These are phyloP conservation scores for Netelia melanura DNA, from an alignment of 2,888 invertebrate species.

Conservation along the genomic window DNA sequence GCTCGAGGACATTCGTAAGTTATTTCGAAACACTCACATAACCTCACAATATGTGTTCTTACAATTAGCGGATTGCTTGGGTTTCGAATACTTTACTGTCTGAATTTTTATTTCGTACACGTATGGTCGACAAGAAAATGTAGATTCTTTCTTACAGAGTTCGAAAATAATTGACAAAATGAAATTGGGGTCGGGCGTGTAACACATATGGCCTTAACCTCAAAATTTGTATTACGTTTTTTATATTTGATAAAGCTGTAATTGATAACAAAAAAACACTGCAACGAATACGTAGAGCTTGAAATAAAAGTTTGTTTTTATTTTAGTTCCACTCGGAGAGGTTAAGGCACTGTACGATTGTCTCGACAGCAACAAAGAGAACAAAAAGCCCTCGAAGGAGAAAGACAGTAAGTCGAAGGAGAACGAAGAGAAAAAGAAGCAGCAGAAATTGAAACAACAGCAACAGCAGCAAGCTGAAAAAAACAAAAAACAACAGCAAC, in stretches of 20 bases:
- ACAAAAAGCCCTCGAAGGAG: conserved; percentile 84
- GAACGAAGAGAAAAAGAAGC: conserved; percentile 85
- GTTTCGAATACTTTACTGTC: too few relatives aligned
- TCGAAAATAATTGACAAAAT: too few relatives aligned
- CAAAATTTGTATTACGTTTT: too few relatives aligned
- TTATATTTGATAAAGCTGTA: too few relatives aligned
- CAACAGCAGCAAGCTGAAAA: conserved; percentile 86
- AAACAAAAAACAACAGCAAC: conserved; percentile 85
- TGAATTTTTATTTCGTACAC: too few relatives aligned
- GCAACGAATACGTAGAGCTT: too few relatives aligned
- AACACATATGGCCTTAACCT: too few relatives aligned
- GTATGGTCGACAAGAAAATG: too few relatives aligned
- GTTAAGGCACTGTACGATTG: conserved; percentile 89
- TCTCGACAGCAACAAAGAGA: conserved; percentile 88
- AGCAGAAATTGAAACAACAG: conserved; percentile 85
- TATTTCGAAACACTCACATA: conserved; percentile 34
- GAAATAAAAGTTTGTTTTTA: neutral
- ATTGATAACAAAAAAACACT: too few relatives aligned
- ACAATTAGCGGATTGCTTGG: too few relatives aligned
- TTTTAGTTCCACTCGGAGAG: conserved; percentile 89
- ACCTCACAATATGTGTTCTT: neutral
- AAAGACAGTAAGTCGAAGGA: conserved; percentile 83
- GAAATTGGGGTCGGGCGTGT: too few relatives aligned
- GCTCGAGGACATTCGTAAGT: conserved; percentile 92
- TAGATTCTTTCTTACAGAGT: too few relatives aligned